phyloP scores from a whole-genome alignment of 2,888 invertebrate species.

The Chesias legatella region DNA sequence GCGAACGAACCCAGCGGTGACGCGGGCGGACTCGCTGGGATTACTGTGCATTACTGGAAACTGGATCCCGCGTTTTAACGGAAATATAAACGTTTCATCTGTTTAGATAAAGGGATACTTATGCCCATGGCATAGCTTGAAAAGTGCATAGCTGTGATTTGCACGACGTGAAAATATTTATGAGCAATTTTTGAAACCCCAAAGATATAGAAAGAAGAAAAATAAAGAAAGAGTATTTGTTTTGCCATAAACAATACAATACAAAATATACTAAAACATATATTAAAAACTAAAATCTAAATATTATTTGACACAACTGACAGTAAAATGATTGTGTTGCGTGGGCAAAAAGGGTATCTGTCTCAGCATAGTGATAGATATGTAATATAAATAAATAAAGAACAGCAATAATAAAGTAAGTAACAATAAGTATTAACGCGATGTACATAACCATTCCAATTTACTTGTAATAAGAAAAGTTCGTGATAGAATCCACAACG shows the following conservation, averaged over 20 bases:
- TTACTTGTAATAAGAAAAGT: conserved; percentile 38
- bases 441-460: too few species aligned
- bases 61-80: conserved; percentile 13
- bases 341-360: too few species aligned
- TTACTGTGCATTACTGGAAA: conserved; percentile 17
- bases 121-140: conserved; percentile 5
- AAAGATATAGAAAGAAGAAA: not conserved
- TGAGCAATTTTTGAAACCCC: conserved; percentile 6
- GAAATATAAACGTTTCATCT: conserved; percentile 12
- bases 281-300: too few species aligned
- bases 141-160: conserved; percentile 1
- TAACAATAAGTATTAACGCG: conserved; percentile 15
- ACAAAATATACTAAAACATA: too few species aligned
- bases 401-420: conserved; percentile 19
- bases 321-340: too few species aligned
- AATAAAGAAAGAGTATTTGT: too few species aligned
- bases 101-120: conserved; percentile 7
- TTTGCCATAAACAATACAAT: too few species aligned
- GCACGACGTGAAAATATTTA: conserved; percentile 3
- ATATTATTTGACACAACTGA: too few species aligned
- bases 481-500: conserved; percentile 40
- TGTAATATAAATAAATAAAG: conserved; percentile 9
- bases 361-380: too few species aligned
- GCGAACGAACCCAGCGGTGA: conserved; percentile 4
- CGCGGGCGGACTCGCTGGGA: conserved; percentile 10